Evolutionary conservation across 2,113 vertebrate species (phyloP).

Genomic region (Garra rufa): DNA sequence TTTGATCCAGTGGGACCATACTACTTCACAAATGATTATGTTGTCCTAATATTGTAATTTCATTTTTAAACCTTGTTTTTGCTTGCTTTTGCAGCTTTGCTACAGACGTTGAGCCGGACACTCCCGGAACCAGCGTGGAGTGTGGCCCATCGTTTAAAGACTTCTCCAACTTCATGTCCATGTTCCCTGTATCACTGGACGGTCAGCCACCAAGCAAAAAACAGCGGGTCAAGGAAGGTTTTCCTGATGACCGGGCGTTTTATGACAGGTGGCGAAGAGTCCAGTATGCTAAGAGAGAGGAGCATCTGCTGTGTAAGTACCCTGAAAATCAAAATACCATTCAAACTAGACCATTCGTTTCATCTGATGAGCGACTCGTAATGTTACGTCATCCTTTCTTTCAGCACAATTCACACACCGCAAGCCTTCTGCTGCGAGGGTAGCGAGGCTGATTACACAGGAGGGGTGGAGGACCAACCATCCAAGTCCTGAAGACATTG

Average conservation of each 20-base stretch:
- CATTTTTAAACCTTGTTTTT: background rate
- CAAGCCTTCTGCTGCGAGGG: background rate
- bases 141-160: background rate
- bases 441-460: background rate
- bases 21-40: no score
- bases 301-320: slow-evolving; percentile 31
- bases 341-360: background rate
- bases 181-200: background rate
- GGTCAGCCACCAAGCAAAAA: background rate
- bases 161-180: background rate
- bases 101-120: background rate
- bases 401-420: background rate
- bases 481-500: background rate
- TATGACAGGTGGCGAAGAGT: background rate
- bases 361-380: background rate
- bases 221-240: background rate
- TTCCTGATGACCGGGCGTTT: background rate
- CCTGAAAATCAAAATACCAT: background rate
- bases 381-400: background rate
- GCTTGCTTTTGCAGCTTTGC: background rate
- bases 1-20: background rate
- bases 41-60: no score
- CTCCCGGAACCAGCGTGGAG: background rate
- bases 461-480: background rate
- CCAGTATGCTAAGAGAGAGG: slow-evolving; percentile 4